Evolutionary conservation across 1,140 invertebrate species (phyloP).

Genomic region (Habropoda laboriosa): DNA sequence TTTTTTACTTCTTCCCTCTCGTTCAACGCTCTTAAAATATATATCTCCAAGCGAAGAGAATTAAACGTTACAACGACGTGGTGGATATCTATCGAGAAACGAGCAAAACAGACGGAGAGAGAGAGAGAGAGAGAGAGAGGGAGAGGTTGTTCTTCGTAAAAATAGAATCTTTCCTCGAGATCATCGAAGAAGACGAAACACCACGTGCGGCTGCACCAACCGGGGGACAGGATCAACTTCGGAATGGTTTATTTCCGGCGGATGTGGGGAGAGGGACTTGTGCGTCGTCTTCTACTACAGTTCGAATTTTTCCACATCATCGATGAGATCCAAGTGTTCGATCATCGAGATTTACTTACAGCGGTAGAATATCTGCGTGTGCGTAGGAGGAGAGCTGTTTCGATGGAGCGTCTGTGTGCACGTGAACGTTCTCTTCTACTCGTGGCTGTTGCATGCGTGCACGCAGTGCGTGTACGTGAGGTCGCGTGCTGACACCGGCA

Average conservation of each 20-base stretch:
- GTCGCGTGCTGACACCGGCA: constrained; percentile 69
- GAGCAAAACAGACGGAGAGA: too few relatives aligned
- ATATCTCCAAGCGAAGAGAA: background rate
- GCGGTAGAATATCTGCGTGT: too few relatives aligned
- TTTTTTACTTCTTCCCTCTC: background rate
- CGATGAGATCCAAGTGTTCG: background rate
- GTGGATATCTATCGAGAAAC: background rate
- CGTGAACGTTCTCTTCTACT: constrained; percentile 11
- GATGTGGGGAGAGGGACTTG: constrained; percentile 20
- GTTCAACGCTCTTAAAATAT: background rate
- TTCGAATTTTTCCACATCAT: constrained; percentile 10
- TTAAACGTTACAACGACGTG: background rate
- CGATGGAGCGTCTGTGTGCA: too few relatives aligned
- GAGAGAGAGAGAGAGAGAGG: too few relatives aligned
- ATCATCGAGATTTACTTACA: too few relatives aligned
- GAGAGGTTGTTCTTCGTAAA: constrained; percentile 1
- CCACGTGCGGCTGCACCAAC: constrained; percentile 42
- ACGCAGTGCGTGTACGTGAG: constrained; percentile 41
- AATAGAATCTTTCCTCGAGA: constrained; percentile 45
- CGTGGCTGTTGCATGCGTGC: background rate
- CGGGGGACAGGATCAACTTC: constrained; percentile 36
- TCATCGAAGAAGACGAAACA: constrained; percentile 46
- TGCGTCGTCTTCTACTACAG: background rate
- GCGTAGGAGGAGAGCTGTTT: background rate
- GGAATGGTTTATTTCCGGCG: constrained; percentile 54